phyloP scores from a whole-genome alignment of 2,797 vertebrate species.

The Centroberyx gerrardi region DNA sequence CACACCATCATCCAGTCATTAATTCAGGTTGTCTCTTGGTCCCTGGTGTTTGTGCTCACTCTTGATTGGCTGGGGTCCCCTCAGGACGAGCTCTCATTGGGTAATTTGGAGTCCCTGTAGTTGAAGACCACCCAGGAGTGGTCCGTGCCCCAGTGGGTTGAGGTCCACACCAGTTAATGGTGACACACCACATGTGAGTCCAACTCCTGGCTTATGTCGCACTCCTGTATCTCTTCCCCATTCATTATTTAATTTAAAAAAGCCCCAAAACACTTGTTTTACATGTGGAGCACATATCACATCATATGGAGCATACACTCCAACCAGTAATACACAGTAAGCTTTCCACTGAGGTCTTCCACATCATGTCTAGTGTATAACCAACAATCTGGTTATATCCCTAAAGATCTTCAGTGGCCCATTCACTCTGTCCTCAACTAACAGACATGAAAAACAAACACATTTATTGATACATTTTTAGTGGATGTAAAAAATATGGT shows the following conservation, averaged over 20 bases:
- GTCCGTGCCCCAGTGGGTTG: not conserved
- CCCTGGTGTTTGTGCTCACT: constrained; percentile 43
- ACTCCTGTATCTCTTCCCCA: constrained; percentile 11
- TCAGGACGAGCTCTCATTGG: constrained; percentile 55
- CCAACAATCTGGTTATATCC: no score
- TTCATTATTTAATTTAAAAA: constrained; percentile 25
- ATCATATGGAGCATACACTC: no score
- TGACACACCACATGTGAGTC: constrained; percentile 15
- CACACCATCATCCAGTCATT: constrained; percentile 25
- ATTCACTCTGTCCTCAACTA: no score
- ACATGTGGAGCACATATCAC: no score
- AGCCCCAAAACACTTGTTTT: not conserved
- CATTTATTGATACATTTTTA: no score
- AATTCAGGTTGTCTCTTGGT: constrained; percentile 37
- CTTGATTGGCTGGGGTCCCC: constrained; percentile 38
- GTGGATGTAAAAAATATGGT: no score
- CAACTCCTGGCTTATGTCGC: constrained; percentile 30
- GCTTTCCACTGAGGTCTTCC: no score
- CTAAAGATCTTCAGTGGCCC: no score
- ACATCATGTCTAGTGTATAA: no score
- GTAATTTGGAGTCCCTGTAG: constrained; percentile 49
- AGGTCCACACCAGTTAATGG: not conserved
- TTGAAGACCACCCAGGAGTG: constrained; percentile 54
- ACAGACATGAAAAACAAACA: no score
- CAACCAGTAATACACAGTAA: no score